These are phyloP conservation scores for Liasis olivaceus DNA, from an alignment of 2,797 vertebrate species.

Conservation along the genomic window DNA sequence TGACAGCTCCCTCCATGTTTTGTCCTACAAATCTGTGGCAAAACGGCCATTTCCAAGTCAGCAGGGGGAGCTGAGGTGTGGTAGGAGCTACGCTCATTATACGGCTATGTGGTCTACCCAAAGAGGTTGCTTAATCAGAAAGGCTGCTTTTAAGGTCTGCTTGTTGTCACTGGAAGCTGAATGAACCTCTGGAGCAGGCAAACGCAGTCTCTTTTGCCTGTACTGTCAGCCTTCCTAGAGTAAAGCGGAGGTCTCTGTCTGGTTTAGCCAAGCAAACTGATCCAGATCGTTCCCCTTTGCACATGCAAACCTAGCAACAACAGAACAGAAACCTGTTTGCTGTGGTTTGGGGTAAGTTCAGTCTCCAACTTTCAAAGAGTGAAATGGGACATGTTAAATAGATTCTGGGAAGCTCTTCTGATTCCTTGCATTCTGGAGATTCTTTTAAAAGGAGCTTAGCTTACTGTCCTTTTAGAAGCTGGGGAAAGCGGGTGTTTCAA, in stretches of 20 bases:
- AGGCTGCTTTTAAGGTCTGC: neutral
- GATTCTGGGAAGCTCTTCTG: neutral
- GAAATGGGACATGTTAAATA: neutral
- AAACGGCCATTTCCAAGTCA: no score
- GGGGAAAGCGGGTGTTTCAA: neutral
- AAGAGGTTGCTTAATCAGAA: neutral
- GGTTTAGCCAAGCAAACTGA: constrained; percentile 66
- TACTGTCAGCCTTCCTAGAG: constrained; percentile 72
- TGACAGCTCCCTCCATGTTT: no score
- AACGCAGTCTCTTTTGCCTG: constrained; percentile 65
- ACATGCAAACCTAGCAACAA: constrained; percentile 1
- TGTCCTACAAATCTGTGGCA: no score
- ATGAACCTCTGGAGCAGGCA: constrained; percentile 57
- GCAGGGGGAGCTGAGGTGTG: neutral
- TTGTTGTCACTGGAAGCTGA: constrained; percentile 70
- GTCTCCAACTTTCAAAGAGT: neutral
- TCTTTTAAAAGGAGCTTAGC: neutral
- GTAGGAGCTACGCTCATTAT: no score
- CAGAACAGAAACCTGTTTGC: neutral
- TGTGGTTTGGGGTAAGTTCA: neutral
- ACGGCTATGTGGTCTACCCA: neutral
- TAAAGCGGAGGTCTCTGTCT: constrained; percentile 77
- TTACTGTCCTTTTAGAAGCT: neutral
- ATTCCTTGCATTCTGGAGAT: neutral
- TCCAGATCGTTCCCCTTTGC: constrained; percentile 74